Percentiles rank a stretch among this genome's conserved stretches.
Evolutionary conservation across 2,113 vertebrate species (phyloP).

Genomic region (Hemiscyllium ocellatum): DNA sequence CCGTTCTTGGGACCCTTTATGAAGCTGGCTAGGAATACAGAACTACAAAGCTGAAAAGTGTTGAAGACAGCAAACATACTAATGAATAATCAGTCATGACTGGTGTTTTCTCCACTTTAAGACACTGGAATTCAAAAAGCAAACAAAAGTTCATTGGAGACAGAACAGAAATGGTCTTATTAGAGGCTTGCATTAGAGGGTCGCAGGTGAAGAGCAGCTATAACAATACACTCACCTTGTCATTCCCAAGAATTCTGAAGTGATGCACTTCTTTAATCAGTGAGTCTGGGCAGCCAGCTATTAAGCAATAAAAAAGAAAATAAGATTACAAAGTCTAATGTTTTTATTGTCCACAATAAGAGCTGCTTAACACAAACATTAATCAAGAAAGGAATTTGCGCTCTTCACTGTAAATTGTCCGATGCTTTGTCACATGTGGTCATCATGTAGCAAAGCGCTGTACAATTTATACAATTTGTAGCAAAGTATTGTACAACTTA

Average conservation of each 20-base stretch:
- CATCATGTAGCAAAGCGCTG: no score
- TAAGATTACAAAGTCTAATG: neutral
- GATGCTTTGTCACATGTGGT: no score
- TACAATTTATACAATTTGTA: no score
- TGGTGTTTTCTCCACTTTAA: conserved; percentile 47
- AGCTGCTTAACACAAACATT: neutral
- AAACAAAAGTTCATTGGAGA: conserved; percentile 45
- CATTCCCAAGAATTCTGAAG: conserved; percentile 78
- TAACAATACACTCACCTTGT: conserved; percentile 70
- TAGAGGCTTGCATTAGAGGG: conserved; percentile 47
- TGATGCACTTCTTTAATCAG: conserved; percentile 86
- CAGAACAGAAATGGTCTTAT: conserved; percentile 48
- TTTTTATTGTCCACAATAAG: neutral
- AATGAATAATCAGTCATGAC: conserved; percentile 62
- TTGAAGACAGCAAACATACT: conserved; percentile 59
- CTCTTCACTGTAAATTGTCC: neutral
- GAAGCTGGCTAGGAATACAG: neutral
- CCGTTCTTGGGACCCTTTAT: neutral
- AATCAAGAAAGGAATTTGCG: neutral
- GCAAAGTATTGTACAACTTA: neutral
- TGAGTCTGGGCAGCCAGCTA: conserved; percentile 77
- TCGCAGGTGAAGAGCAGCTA: conserved; percentile 40
- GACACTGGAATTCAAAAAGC: conserved; percentile 46
- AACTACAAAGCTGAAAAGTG: conserved; percentile 41
- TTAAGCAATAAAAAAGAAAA: conserved; percentile 49